Percentiles rank a stretch among this genome's conserved stretches.
These are phyloP conservation scores for Drosophila biarmipes DNA, from an alignment of 1,140 invertebrate species.

Conservation along the genomic window DNA sequence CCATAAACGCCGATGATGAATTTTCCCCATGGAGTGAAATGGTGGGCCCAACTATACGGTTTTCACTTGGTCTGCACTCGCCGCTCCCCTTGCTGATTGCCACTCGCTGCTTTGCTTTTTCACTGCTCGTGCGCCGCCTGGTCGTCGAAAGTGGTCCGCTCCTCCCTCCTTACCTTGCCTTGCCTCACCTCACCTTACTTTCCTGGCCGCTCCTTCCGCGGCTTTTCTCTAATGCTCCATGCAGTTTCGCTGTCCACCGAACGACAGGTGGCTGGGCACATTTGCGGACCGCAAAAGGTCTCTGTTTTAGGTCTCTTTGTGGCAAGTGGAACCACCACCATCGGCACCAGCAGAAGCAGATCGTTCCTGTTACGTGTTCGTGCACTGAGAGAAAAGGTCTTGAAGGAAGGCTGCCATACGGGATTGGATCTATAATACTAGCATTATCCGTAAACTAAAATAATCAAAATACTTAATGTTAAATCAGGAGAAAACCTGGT, in stretches of 20 bases:
- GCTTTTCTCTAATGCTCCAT: constrained; percentile 44
- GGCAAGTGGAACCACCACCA: constrained; percentile 39
- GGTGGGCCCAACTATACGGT: constrained; percentile 39
- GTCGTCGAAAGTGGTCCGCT: constrained; percentile 52
- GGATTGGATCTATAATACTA: no score
- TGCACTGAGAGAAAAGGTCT: constrained; percentile 10
- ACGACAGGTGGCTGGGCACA: constrained; percentile 63
- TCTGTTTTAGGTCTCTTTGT: constrained; percentile 16
- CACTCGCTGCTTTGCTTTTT: constrained; percentile 22
- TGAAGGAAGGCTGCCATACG: background rate
- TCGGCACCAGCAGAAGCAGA: constrained; percentile 7
- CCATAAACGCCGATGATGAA: constrained; percentile 61
- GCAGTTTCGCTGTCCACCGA: constrained; percentile 47
- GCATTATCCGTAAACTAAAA: no score
- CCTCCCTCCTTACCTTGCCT: background rate
- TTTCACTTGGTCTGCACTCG: constrained; percentile 22
- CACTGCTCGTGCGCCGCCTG: constrained; percentile 47
- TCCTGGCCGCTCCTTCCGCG: constrained; percentile 13
- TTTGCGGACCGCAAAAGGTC: constrained; percentile 32
- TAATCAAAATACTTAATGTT: no score
- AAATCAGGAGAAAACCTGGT: no score
- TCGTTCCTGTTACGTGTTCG: constrained; percentile 18
- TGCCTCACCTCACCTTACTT: background rate
- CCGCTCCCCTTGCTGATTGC: constrained; percentile 31
- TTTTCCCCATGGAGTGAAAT: constrained; percentile 74